Conservation (phyloP, 1,140 invertebrate genomes). For the Araneus ventricosus region DNA sequence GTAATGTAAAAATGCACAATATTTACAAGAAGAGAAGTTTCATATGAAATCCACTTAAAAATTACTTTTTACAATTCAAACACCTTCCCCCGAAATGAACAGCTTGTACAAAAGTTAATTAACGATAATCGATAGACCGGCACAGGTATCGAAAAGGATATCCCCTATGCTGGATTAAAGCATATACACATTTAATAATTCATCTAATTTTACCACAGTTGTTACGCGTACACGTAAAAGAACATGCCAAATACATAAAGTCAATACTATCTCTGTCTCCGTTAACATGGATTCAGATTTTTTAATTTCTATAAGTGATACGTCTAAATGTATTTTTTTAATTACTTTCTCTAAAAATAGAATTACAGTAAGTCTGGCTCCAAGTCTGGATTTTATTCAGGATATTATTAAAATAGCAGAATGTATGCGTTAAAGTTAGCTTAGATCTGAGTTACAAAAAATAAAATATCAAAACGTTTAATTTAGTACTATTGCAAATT, state of each 20-base stretch:
- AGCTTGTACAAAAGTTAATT: constrained; percentile 62
- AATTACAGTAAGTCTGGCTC: too few species aligned
- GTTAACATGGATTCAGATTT: background rate
- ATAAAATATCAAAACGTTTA: too few species aligned
- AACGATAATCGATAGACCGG: constrained; percentile 62
- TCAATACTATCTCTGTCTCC: background rate
- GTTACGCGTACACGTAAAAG: background rate
- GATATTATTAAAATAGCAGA: too few species aligned
- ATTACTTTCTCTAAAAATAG: too few species aligned
- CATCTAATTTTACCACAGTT: constrained; percentile 11
- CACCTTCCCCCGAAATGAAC: background rate
- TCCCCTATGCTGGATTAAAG: constrained; percentile 47
- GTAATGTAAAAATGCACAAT: too few species aligned
- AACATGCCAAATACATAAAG: background rate
- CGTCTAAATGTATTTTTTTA: background rate
- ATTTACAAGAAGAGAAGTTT: too few species aligned
- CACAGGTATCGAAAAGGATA: constrained; percentile 25
- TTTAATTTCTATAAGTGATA: background rate
- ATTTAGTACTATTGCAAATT: too few species aligned
- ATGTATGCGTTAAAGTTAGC: too few species aligned
- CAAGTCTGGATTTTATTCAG: too few species aligned
- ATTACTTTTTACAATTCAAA: background rate
- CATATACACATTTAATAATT: constrained; percentile 66
- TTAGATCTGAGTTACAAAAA: too few species aligned
- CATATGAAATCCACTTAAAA: background rate